These are phyloP conservation scores for Andrena cerasifolii DNA, from an alignment of 1,140 invertebrate genomes.

Conservation along the genomic window DNA sequence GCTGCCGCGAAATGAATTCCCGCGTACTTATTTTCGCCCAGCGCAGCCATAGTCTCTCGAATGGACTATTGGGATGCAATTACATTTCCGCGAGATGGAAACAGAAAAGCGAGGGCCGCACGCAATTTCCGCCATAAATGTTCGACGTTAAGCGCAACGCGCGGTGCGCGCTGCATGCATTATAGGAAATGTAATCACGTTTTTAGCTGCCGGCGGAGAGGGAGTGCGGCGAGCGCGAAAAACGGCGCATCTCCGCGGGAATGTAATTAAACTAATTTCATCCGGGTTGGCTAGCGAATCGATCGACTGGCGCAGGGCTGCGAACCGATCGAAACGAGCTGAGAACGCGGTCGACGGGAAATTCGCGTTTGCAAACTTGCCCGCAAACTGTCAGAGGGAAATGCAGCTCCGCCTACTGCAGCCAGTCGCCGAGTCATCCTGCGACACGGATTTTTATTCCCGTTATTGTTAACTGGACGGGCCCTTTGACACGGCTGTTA, in stretches of 20 bases:
- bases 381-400: constrained; percentile 8
- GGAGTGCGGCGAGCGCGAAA: not conserved
- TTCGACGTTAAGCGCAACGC: constrained; percentile 37
- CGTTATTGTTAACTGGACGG: too few species aligned
- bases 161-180: constrained; percentile 34
- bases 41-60: not conserved
- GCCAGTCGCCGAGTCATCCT: too few species aligned
- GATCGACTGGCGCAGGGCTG: not conserved
- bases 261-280: constrained; percentile 47
- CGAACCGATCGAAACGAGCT: not conserved
- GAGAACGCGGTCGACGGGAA: not conserved
- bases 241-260: not conserved
- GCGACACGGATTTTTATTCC: too few species aligned
- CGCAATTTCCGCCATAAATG: constrained; percentile 40
- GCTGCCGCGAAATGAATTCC: constrained; percentile 19
- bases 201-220: not conserved
- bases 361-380: constrained; percentile 24
- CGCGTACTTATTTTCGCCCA: constrained; percentile 32
- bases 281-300: not conserved
- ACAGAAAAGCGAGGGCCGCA: not conserved
- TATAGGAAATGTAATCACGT: constrained; percentile 45
- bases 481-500: too few species aligned
- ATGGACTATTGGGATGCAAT: constrained; percentile 26
- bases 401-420: not conserved
- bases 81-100: constrained; percentile 19